Percentiles rank a stretch among this genome's conserved stretches.
Conservation (phyloP, 2,797 vertebrate species). For the Esox masquinongy region DNA sequence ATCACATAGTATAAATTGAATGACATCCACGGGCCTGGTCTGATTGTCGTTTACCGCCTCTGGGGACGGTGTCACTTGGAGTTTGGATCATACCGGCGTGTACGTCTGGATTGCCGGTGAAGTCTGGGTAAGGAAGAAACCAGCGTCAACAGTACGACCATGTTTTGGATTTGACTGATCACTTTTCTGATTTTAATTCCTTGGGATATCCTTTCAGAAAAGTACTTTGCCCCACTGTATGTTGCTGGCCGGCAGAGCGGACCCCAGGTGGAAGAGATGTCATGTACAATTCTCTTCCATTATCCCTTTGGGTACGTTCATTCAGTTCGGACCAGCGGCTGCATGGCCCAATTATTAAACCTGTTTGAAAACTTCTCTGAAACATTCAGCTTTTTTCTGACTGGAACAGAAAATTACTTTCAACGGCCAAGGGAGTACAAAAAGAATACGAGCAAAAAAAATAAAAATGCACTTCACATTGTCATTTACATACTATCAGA, state of each 20-base stretch:
- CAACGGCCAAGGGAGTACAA: slow-evolving; percentile 6
- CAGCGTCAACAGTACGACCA: too few relatives aligned
- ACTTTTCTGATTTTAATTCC: too few relatives aligned
- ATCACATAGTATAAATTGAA: slow-evolving; percentile 44
- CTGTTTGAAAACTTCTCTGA: background rate
- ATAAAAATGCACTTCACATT: slow-evolving; percentile 18
- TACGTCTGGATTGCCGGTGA: slow-evolving; percentile 25
- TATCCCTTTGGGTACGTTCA: background rate
- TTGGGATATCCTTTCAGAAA: too few relatives aligned
- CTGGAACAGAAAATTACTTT: background rate
- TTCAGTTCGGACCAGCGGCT: background rate
- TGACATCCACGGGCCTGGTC: slow-evolving; percentile 17
- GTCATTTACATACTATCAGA: slow-evolving; percentile 14
- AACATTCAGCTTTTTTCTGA: background rate
- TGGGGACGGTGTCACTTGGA: background rate
- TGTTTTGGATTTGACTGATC: slow-evolving; percentile 9
- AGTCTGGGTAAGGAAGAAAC: background rate
- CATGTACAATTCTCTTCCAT: too few relatives aligned
- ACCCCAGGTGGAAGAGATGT: slow-evolving; percentile 1
- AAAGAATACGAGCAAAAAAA: background rate
- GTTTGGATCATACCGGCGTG: slow-evolving; percentile 23
- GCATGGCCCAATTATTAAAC: background rate
- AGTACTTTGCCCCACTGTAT: too few relatives aligned
- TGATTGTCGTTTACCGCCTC: slow-evolving; percentile 7
- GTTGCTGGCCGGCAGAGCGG: background rate